Evolutionary conservation across 2,113 vertebrate species (phyloP), one percentile per base, ranked within the genome.

Genomic region (Aleadryas rufinucha): DNA sequence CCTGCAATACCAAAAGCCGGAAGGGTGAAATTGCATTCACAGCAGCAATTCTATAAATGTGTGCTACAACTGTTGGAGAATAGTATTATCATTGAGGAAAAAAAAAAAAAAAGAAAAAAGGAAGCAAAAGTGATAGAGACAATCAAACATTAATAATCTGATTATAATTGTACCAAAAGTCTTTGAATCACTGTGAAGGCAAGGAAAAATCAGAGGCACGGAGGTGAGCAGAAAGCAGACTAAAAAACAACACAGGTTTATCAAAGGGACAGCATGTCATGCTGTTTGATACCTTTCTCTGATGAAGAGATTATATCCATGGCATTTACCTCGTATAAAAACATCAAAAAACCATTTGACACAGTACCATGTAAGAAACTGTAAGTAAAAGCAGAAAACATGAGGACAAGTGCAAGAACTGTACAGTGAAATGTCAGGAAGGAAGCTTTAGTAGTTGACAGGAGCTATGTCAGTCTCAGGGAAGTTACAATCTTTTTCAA

Each of bases 11-110:
- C 42, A 68, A 56, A 83, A 79, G 12, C 33, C 57, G 72, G 26
- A 60, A 64, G 31, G 17, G 30, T 60, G 24, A 83, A 85, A 76
- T 20, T 33, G 2, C 15, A 16, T 61, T 86, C 37, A 41, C 7
- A 69, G 37, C 23, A 44, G 16, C 18, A 64, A 17, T 42, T 76
- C n/a, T 31, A 72, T n/a, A 53, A 80, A 77, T 20, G 30, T 41
- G 10, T 56, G 18, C 11, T 44, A 31, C 0, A 0, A 13, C 10
- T 60, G 9, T 74, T 59, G 31, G n/a, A 41, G 13, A 65, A 42
- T 6, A 35, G 1, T 24, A 15, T 5, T 52, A 28, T 23, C 16
- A 31, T 4, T 68, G 19, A 64, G 56, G 13, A 13, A 7, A 27
- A 79, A n/a, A 76, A 27, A 33, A 6, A 17, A 16, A 23, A 21